A percentile compares a stretch with the other conserved stretches of the same genome.
These are phyloP conservation scores for Spongia lamella DNA, from an alignment of 37 sponge, comb jelly and placozoan genomes.

Conservation along the genomic window DNA sequence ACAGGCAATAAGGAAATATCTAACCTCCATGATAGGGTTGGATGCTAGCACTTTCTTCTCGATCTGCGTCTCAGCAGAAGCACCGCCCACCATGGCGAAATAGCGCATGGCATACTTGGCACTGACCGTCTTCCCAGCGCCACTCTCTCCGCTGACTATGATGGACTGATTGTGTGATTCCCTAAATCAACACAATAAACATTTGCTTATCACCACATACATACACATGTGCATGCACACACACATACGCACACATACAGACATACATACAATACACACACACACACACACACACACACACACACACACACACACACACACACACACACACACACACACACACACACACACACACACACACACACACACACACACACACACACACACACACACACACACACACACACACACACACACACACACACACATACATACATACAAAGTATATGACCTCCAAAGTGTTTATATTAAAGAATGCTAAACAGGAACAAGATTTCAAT, in stretches of 20 bases:
- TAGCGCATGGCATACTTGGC: conserved; percentile 90
- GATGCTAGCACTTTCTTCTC: conserved; percentile 90
- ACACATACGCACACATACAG: not conserved
- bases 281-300: not conserved
- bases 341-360: not conserved
- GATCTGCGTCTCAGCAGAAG: conserved; percentile 60
- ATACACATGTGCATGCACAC: not conserved
- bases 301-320: not conserved
- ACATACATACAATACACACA: too few species aligned
- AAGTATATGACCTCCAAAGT: too few species aligned
- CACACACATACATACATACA: too few species aligned
- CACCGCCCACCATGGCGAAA: conserved; percentile 85
- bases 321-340: not conserved
- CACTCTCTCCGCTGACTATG: conserved; percentile 90
- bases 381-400: too few species aligned
- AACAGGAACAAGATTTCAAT: too few species aligned
- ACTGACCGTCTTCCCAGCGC: conserved; percentile 93
- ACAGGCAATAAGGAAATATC: conserved; percentile 1
- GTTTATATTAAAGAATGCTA: too few species aligned
- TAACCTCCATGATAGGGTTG: conserved; percentile 93
- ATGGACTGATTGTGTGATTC: conserved; percentile 76
- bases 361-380: not conserved
- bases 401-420: too few species aligned
- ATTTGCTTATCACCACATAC: not conserved
- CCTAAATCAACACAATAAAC: conserved; percentile 35